phyloP scores from a whole-genome alignment of 2,888 invertebrate species.

The Pristionchus maxplancki region DNA sequence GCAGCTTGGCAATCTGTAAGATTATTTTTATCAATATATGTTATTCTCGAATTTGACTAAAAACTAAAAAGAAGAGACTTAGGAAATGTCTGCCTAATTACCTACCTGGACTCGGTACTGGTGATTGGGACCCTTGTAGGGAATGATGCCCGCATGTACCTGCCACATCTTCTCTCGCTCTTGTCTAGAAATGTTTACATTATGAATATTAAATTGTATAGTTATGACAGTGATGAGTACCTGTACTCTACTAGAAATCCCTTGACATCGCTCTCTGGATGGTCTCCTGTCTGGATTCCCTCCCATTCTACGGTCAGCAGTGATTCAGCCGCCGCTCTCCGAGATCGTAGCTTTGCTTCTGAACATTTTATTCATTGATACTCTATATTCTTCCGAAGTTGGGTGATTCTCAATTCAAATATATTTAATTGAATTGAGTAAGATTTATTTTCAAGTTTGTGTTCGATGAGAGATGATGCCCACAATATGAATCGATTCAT shows the following conservation, averaged over 20 bases:
- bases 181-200: slow-evolving; percentile 54
- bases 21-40: neutral
- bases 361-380: neutral
- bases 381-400: neutral
- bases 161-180: slow-evolving; percentile 75
- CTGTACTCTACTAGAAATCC: slow-evolving; percentile 78
- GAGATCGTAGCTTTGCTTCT: slow-evolving; percentile 56
- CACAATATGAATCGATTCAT: too few relatives aligned
- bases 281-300: slow-evolving; percentile 77
- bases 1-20: slow-evolving; percentile 74
- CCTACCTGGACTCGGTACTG: slow-evolving; percentile 76
- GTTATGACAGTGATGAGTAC: too few relatives aligned
- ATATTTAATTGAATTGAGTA: too few relatives aligned
- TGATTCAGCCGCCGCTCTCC: slow-evolving; percentile 65
- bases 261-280: slow-evolving; percentile 75
- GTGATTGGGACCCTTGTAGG: slow-evolving; percentile 77
- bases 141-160: slow-evolving; percentile 77
- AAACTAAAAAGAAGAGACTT: neutral
- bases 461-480: too few relatives aligned
- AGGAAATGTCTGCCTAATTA: neutral
- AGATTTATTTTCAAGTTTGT: too few relatives aligned
- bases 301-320: slow-evolving; percentile 78
- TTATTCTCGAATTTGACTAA: neutral
- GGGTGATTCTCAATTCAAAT: too few relatives aligned
- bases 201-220: too few relatives aligned